Evolutionary conservation across 2,797 vertebrate genomes (phyloP), one percentile per base, ranked within the genome.

Genomic region (Eleutherodactylus coqui): DNA sequence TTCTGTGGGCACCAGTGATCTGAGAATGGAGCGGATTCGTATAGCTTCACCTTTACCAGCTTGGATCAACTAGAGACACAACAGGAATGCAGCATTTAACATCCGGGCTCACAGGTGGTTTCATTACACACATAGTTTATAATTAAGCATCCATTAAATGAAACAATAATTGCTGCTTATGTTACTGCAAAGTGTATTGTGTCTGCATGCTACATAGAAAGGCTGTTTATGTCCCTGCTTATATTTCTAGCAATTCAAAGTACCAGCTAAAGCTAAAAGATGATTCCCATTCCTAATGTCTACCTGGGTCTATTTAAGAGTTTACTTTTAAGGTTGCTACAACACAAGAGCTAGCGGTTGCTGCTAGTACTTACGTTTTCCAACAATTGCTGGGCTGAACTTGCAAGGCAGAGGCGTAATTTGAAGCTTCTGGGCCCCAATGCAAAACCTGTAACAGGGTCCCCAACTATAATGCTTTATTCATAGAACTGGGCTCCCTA

Each of bases 21-120:
- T 97, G 90, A 99, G 94, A 87, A 99, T 99, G 85, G 98, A 98
- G 47, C 98, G 95, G 76, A 99, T 98, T 85, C 98, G 94, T 86
- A 99, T 95, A 87, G 98, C 98, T 93, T 99, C 98, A 19, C 98
- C 98, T 94, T 99, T 99, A 49, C 98, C 98, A 86, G 98, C 98
- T 92, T 97, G 98, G 92, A 99, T 99, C 88, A 99, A 95, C 98
- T 99, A 92, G 85, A 76, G 91, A 91, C 45, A 89, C 6, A 89
- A 67, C 60, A 51, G 49, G 47, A 87, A 83, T 38, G 9, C 47
- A 41, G 38, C 14, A 76, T 34, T 87, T 80, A 84, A 84, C 64
- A 55, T 19, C 1, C 9, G n/a, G 9, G 32, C 36, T 80, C 49
- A 49, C 75, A 82, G 76, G 76, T 84, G 55, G 53, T 9, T 67